A percentile compares a stretch with the other conserved stretches of the same genome.
These are phyloP conservation scores for Apis dorsata DNA, from an alignment of 1,140 invertebrate genomes.

Conservation along the genomic window DNA sequence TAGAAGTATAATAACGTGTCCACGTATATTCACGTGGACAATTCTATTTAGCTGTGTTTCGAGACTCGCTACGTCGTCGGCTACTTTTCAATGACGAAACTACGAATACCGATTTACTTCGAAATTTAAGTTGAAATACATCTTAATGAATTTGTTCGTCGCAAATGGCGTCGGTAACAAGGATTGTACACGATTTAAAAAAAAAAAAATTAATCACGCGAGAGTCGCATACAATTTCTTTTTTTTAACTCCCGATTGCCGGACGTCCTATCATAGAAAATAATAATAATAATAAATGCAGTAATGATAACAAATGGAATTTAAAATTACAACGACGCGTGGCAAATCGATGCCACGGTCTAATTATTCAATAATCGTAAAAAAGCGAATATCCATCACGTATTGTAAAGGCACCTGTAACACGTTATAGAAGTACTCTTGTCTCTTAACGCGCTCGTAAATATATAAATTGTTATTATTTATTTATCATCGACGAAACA, in stretches of 20 bases:
- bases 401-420: slow-evolving; percentile 48
- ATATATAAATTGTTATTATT: slow-evolving; percentile 12
- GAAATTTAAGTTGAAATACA: slow-evolving; percentile 12
- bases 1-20: slow-evolving; percentile 33
- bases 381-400: neutral
- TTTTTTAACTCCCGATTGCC: too few species aligned
- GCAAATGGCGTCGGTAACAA: slow-evolving; percentile 24
- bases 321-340: neutral
- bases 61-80: slow-evolving; percentile 11
- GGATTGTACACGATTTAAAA: neutral
- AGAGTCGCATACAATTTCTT: neutral
- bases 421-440: slow-evolving; percentile 39
- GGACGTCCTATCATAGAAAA: too few species aligned
- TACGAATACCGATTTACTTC: slow-evolving; percentile 19
- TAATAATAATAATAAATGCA: neutral
- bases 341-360: neutral
- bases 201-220: neutral
- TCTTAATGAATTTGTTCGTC: neutral
- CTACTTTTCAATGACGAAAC: slow-evolving; percentile 25
- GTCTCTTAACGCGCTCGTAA: neutral
- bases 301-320: neutral
- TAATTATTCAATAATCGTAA: neutral
- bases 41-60: slow-evolving; percentile 29
- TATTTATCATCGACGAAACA: neutral
- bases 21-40: neutral